Base-by-base conservation (phyloP, 2,888 invertebrate species). In the Drosophila ezoana region DNA sequence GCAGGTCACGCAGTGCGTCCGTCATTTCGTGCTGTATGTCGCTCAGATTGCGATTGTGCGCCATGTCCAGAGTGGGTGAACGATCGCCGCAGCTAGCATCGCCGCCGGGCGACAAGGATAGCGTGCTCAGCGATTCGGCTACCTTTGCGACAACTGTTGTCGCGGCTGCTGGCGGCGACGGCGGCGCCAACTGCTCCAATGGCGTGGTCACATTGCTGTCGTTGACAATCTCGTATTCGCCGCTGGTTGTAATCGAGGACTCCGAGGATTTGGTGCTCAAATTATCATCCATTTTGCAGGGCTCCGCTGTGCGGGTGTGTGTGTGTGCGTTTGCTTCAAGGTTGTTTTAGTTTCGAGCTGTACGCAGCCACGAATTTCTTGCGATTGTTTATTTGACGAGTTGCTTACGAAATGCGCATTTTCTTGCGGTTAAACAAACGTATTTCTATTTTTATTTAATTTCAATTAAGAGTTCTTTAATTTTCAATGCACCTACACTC, bases 211-310 rank as follows among this genome's bases (percentile, higher is more conserved):
- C 82, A 81, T 90, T 90, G 67, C 89, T 91, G 45, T 94, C 94
- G 72, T 93, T 94, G 65, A 95, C 94, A 81, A 95, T 94, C 90
- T 95, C 95, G 92, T 95, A 95, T 90, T 95, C 95, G 78, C 95
- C 95, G 88, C 95, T 95, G 67, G 94, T 95, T 60, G 94, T 94
- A 86, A 94, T 93, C 73, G 95, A 95, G 69, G 95, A 95, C 92
- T 95, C 95, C 86, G 94, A 93, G 64, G 95, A 95, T 92, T 94
- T 94, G 35, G 94, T 93, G 88, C 95, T 95, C 87, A 94, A 92
- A 91, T 94, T 94, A 93, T 94, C 94, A 93, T 94, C 94, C 94
- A 94, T 94, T 82, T 51, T 81, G 58, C 48, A 63, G 43, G 28
- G 16, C 54, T 57, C 43, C 11, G n/a, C 47, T 47, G 23, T 49